A percentile compares a stretch with the other conserved stretches of the same genome.
Evolutionary conservation across 2,113 vertebrate species (phyloP).

Genomic region (Gymnogyps californianus): DNA sequence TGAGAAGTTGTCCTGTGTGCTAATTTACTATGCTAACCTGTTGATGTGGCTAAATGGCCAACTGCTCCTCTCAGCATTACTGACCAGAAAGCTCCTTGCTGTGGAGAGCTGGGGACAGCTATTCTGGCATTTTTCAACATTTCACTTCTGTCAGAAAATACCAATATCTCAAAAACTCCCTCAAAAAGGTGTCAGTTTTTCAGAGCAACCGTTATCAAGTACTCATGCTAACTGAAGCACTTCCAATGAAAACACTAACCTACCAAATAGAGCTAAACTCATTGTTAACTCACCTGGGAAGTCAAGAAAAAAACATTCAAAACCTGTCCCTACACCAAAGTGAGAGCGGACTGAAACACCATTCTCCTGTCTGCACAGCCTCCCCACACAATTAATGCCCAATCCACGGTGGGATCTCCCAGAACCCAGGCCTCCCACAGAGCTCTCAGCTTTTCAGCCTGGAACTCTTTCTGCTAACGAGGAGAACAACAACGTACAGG

Average conservation of each 20-base stretch:
- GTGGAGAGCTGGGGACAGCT: not conserved
- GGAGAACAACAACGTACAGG: not conserved
- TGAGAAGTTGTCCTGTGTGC: not conserved
- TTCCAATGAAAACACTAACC: not conserved
- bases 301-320: not conserved
- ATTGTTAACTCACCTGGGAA: not conserved
- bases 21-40: no score
- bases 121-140: not conserved
- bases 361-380: not conserved
- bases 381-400: not conserved
- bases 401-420: fast-evolving
- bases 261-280: not conserved
- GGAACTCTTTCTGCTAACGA: not conserved
- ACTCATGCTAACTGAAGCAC: not conserved
- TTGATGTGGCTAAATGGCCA: not conserved
- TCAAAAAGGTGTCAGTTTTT: not conserved
- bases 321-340: not conserved
- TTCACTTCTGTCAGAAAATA: not conserved
- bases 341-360: not conserved
- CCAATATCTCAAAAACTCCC: not conserved
- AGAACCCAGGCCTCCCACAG: not conserved
- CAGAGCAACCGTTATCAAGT: not conserved
- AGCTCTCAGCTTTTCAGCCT: not conserved
- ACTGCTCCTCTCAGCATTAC: not conserved
- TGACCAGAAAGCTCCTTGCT: not conserved